Conservation (phyloP, 2,113 vertebrate species). For the Bos taurus region ARS-UCD2.0 NC_037346.1:39228001-39228500, state of each 20-base stretch:
- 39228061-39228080: conserved; percentile 67
- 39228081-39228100: conserved; percentile 73
- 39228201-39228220: not conserved
- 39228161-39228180: not conserved
- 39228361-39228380: not conserved
- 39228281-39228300: not conserved
- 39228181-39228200: conserved; percentile 50
- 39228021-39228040: conserved; percentile 43
- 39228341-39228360: not conserved
- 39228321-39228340: not conserved
- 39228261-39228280: not conserved
- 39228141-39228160: conserved; percentile 47
- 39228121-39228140: conserved; percentile 27
- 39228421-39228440: not conserved
- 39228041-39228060: conserved; percentile 39
- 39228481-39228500: not conserved
- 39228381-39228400: not conserved
- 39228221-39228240: not conserved
- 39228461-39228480: not conserved
- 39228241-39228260: not conserved
- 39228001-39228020: conserved; percentile 51
- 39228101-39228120: conserved; percentile 77
- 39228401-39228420: too few species aligned
- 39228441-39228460: not conserved
- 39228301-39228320: not conserved